Conservation (phyloP, 2,113 vertebrate genomes). For the Siniperca knerii region DNA sequence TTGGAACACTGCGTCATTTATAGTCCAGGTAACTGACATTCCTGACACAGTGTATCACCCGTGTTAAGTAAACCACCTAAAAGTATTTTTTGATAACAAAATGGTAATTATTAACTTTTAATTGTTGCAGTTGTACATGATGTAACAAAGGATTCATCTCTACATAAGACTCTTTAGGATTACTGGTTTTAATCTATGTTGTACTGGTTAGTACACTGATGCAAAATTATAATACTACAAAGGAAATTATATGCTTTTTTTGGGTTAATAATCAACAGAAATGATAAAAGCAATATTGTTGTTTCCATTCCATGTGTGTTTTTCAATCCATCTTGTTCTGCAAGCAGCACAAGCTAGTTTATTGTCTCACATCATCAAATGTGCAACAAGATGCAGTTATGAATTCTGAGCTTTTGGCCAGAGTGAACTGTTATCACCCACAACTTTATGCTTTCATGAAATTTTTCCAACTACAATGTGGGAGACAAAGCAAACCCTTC, state of each 20-base stretch:
- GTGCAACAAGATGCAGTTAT: too few species aligned
- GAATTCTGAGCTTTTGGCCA: background rate
- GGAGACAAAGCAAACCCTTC: slow-evolving; percentile 18
- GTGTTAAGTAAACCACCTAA: background rate
- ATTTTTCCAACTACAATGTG: background rate
- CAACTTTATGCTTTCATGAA: background rate
- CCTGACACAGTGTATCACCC: background rate
- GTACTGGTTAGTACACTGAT: background rate
- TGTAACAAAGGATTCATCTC: background rate
- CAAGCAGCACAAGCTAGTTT: background rate
- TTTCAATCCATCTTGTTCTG: background rate
- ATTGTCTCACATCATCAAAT: background rate
- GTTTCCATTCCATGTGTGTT: background rate
- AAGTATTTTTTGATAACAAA: slow-evolving; percentile 2
- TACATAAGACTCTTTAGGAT: background rate
- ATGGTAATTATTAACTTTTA: slow-evolving; percentile 6
- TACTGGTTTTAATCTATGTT: background rate
- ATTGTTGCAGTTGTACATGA: background rate
- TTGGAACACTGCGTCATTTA: background rate
- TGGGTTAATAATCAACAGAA: background rate
- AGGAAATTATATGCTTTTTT: background rate
- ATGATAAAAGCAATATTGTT: background rate
- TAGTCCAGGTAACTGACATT: slow-evolving; percentile 3
- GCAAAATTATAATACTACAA: background rate
- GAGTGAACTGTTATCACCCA: background rate